Conservation (phyloP, 2,113 vertebrate species). For the Edolisoma coerulescens region DNA sequence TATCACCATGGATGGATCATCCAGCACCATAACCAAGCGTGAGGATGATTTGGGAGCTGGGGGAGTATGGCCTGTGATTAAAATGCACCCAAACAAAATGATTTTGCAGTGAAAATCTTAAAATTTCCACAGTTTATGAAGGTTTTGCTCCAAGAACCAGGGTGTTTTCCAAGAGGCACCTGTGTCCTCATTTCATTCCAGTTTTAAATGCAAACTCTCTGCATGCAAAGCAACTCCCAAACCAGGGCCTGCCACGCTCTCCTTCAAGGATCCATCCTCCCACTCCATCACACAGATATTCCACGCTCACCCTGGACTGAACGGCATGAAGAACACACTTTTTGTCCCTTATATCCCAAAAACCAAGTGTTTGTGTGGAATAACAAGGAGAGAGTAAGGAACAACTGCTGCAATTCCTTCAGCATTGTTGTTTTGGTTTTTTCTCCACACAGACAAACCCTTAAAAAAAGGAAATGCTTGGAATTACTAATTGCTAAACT, state of each 20-base stretch:
- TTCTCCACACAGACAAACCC: neutral
- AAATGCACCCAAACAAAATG: neutral
- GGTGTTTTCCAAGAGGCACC: neutral
- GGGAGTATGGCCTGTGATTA: neutral
- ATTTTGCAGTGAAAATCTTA: neutral
- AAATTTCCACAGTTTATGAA: neutral
- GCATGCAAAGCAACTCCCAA: neutral
- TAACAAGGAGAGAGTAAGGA: neutral
- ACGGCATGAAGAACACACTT: neutral
- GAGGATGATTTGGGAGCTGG: neutral
- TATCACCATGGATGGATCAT: neutral
- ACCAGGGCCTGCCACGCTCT: neutral
- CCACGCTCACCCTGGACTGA: fast-evolving
- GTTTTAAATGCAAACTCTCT: neutral
- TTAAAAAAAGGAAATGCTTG: neutral
- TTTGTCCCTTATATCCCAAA: neutral
- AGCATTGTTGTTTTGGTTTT: neutral
- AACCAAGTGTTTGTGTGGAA: neutral
- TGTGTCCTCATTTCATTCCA: neutral
- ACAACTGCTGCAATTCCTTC: neutral
- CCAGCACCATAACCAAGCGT: neutral
- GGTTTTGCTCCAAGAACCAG: neutral
- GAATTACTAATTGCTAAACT: neutral
- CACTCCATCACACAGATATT: neutral
- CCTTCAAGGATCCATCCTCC: neutral